phyloP scores from a whole-genome alignment of 2,797 vertebrate genomes.

The Enteromius fasciolatus region DNA sequence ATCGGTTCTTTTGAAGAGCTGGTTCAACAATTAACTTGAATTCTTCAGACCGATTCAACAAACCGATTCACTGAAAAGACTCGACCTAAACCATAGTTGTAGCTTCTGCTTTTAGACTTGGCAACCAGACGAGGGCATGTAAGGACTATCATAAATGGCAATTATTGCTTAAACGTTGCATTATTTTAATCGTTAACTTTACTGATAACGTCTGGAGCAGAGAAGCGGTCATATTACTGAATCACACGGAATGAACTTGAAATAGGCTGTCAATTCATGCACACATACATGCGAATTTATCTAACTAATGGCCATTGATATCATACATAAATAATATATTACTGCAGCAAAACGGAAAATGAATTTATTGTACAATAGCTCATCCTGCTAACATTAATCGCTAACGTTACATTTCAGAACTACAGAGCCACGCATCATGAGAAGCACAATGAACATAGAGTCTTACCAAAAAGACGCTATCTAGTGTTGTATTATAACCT shows the following conservation, averaged over 20 bases:
- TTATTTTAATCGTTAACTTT: not conserved
- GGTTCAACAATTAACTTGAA: not conserved
- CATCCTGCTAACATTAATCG: constrained; percentile 2
- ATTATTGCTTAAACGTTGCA: not conserved
- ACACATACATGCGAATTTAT: not conserved
- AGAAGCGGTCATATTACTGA: not conserved
- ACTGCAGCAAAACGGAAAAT: not conserved
- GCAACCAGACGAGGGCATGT: not conserved
- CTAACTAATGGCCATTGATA: not conserved
- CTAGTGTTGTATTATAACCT: not conserved
- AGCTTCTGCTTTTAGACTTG: not conserved
- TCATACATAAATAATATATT: not conserved
- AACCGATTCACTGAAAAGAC: not conserved
- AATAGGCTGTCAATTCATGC: not conserved
- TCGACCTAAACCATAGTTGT: not conserved
- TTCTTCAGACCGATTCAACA: not conserved
- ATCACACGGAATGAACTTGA: not conserved
- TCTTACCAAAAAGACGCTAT: constrained; percentile 39
- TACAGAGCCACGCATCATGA: not conserved
- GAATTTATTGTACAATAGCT: too few relatives aligned
- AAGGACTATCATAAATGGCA: not conserved
- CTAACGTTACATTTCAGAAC: not conserved
- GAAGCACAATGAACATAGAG: not conserved
- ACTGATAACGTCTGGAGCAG: not conserved
- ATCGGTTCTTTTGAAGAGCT: not conserved